Evolutionary conservation across 2,113 vertebrate species (phyloP).

Genomic region (Anolis carolinensis): DNA sequence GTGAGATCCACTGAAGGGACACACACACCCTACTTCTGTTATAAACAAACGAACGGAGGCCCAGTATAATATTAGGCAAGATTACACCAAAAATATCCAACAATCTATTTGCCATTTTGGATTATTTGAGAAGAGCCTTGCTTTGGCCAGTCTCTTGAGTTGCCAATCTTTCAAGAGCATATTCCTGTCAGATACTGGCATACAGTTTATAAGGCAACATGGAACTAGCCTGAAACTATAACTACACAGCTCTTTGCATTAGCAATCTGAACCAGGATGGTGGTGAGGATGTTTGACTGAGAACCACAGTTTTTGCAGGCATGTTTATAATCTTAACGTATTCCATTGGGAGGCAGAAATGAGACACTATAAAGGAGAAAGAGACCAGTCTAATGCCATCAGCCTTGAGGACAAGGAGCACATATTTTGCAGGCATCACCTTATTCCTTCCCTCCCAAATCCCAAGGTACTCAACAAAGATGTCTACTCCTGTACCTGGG

Average conservation of each 20-base stretch:
- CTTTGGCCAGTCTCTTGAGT: not conserved
- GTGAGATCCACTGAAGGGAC: not conserved
- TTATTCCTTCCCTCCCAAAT: conserved; percentile 73
- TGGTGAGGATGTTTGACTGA: not conserved
- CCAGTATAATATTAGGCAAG: not conserved
- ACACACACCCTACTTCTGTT: not conserved
- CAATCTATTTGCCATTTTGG: not conserved
- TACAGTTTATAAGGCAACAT: not conserved
- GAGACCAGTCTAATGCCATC: conserved; percentile 46
- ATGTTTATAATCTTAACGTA: not conserved
- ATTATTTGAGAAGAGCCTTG: no score
- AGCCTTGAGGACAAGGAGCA: conserved; percentile 37
- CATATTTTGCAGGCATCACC: conserved; percentile 34
- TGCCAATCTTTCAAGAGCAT: not conserved
- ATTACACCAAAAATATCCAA: not conserved
- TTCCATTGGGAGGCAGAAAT: conserved; percentile 32
- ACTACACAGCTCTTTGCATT: not conserved
- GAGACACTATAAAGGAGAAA: conserved; percentile 55
- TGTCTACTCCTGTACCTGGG: not conserved
- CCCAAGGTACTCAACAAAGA: conserved; percentile 63
- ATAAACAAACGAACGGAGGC: not conserved
- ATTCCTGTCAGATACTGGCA: not conserved
- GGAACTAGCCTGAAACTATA: not conserved
- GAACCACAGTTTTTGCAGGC: not conserved
- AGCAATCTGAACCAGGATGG: not conserved